Base-by-base conservation (phyloP, 64 coral and sea anemone genomes). In the Pachyseris speciosa region DNA sequence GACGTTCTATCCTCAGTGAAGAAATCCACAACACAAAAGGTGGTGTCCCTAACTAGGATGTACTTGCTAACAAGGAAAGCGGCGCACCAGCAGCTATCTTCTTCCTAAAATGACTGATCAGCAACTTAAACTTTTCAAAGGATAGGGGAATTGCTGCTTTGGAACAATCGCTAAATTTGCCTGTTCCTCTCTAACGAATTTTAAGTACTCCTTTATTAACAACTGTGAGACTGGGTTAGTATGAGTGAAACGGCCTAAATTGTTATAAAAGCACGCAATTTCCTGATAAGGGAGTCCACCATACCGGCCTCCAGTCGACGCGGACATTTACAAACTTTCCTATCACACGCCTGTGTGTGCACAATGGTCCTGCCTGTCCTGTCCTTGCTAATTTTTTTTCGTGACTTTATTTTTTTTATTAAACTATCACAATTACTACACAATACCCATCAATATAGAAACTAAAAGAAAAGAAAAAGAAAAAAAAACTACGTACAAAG, bases 121-220 rank as follows among this genome's bases (percentile, higher is more conserved):
- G 39, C 0, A 2, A 22, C 25, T 27, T 9, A 25, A 94, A 94
- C 41, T 94, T 94, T 0, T 0, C 31, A 26, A 89, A 51, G n/a
- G 51, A 89, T 0, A 84, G 25, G 1, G 92, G 92, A 2, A 75
- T 27, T 43, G 77, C 92, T 94, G 92, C 22, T 26, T 64, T 1
- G 92, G 92, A 17, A 11, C 8, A 28, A 89, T 57, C 29, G 41
- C 72, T 4, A 3, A 3, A 7, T 4, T 22, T 5, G 84, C 91
- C 22, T 93, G 83, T 39, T 94, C 92, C 22, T 74, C 29, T 0
- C 84, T 7, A 8, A 77, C 33, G 40, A 93, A 93, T 2, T 52
- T 80, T 17, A 87, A 61, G 47, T 85, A 92, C 1, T 75, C 73
- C 10, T 87, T 93, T 10, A 93, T 49, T 2, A 22, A 20, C 1